phyloP scores from a whole-genome alignment of 2,113 vertebrate species.

The Sinocyclocheilus anshuiensis region DNA sequence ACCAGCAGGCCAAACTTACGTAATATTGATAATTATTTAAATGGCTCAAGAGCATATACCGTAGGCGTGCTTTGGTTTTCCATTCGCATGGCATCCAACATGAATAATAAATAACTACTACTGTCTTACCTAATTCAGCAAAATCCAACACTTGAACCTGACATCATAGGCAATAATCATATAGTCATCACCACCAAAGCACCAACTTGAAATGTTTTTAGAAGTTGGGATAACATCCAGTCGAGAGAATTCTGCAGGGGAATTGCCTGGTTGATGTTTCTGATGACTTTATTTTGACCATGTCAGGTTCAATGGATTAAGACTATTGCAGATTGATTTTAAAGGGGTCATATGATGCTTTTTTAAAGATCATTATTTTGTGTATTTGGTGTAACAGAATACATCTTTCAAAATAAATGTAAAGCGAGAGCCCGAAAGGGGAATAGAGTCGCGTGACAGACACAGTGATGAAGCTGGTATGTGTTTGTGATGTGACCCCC shows the following conservation, averaged over 20 bases:
- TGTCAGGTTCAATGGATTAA: not conserved
- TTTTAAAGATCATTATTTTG: too few species aligned
- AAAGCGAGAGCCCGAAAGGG: too few species aligned
- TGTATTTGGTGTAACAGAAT: too few species aligned
- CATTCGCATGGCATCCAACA: not conserved
- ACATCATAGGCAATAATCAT: not conserved
- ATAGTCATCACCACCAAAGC: not conserved
- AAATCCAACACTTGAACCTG: not conserved
- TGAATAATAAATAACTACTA: not conserved
- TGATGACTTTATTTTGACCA: not conserved
- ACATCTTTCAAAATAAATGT: too few species aligned
- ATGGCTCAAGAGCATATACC: not conserved
- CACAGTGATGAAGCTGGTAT: too few species aligned
- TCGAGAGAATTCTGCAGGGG: not conserved
- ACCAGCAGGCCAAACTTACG: not conserved
- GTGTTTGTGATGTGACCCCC: too few species aligned
- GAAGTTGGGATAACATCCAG: not conserved
- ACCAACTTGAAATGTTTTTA: not conserved
- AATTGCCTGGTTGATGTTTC: not conserved
- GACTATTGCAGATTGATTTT: too few species aligned
- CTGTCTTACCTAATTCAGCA: not conserved
- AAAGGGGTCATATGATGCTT: too few species aligned
- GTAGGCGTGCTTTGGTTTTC: not conserved
- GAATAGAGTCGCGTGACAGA: too few species aligned
- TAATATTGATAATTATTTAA: constrained; percentile 14